Percentiles rank a stretch among this genome's conserved stretches.
Conservation (phyloP, 1,140 invertebrate species). For the Thaumatotibia leucotreta region DNA sequence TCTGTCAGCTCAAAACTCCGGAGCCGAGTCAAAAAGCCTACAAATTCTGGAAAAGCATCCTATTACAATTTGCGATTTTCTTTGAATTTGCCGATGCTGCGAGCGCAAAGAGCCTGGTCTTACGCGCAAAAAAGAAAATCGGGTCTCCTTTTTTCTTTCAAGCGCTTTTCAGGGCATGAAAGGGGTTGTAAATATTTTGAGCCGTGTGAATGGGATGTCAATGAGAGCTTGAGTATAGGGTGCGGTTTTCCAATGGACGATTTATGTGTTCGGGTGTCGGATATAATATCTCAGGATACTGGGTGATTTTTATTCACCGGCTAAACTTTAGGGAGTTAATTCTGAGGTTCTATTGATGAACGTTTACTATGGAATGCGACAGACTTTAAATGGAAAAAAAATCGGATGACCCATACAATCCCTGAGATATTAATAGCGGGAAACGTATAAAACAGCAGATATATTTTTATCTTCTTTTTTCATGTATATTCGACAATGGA, state of each 20-base stretch:
- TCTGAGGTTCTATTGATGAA: too few relatives aligned
- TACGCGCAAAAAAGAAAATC: slow-evolving; percentile 47
- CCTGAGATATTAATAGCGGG: too few relatives aligned
- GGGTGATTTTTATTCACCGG: too few relatives aligned
- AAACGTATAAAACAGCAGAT: too few relatives aligned
- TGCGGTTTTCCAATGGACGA: slow-evolving; percentile 37
- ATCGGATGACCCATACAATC: too few relatives aligned
- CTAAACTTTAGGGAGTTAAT: too few relatives aligned
- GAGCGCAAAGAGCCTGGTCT: not conserved
- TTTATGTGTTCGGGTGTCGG: not conserved
- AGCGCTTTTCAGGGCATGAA: slow-evolving; percentile 60
- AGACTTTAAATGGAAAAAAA: too few relatives aligned
- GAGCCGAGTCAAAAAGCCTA: not conserved
- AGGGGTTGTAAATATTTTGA: slow-evolving; percentile 73
- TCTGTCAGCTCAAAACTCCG: not conserved
- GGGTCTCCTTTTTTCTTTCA: slow-evolving; percentile 56
- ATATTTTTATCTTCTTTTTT: too few relatives aligned
- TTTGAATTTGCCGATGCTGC: slow-evolving; percentile 12
- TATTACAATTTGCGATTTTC: slow-evolving; percentile 13
- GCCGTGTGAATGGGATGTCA: slow-evolving; percentile 67
- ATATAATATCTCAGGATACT: too few relatives aligned
- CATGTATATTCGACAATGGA: too few relatives aligned
- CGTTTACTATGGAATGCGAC: too few relatives aligned
- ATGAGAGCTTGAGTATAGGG: slow-evolving; percentile 49
- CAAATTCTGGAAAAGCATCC: not conserved